Conservation (phyloP, 2,888 invertebrate genomes). For the Lasioglossum malachurum region DNA sequence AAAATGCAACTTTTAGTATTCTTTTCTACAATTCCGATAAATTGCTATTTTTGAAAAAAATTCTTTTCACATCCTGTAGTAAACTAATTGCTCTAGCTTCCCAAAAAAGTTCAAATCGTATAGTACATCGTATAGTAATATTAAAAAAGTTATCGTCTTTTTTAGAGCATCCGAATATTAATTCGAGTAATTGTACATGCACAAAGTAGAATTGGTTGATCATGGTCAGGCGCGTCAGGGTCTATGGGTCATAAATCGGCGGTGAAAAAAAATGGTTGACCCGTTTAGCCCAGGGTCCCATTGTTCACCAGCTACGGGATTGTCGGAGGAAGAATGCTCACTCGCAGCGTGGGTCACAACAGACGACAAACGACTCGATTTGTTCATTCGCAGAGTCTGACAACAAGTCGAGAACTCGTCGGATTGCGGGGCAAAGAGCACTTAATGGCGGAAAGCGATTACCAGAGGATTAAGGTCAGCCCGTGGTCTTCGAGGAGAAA, state of each 20-base stretch:
- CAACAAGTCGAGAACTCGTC: slow-evolving; percentile 5
- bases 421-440: slow-evolving; percentile 19
- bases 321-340: background rate
- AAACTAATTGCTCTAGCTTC: no score
- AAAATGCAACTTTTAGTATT: no score
- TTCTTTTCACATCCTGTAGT: no score
- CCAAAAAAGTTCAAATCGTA: no score
- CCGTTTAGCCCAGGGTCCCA: background rate
- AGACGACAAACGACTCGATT: slow-evolving; percentile 7
- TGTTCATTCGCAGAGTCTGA: background rate
- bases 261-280: background rate
- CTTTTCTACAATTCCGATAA: no score
- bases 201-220: no score
- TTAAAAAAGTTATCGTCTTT: no score
- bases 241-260: background rate
- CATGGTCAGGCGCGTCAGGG: no score
- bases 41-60: no score
- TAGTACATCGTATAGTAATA: no score
- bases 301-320: background rate
- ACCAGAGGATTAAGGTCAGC: slow-evolving; percentile 18
- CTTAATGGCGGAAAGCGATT: slow-evolving; percentile 46
- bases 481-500: slow-evolving; percentile 7
- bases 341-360: background rate
- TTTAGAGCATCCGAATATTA: no score
- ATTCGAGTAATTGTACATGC: no score